Evolutionary conservation across 2,113 vertebrate species (phyloP), one percentile per base, ranked within the genome.

Genomic region (Cranoglanis bouderius): DNA sequence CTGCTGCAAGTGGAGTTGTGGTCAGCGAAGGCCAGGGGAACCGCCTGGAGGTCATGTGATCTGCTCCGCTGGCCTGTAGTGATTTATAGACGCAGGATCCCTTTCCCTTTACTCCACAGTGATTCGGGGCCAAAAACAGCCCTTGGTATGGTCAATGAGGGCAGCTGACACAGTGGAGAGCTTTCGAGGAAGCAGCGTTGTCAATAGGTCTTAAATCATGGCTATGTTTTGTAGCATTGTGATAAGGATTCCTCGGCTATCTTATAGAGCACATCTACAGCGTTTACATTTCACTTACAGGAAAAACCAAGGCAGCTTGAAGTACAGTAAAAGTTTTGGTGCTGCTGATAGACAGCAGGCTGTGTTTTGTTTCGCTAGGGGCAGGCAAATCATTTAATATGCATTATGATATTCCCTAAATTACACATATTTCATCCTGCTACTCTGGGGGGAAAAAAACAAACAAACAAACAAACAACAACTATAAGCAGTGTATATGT

Each of bases 11-110:
- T 29, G 40, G 46, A 61, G 63, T 59, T 55, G 65, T 13, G 72
- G 53, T 53, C 85, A 84, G 7, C 53, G 38, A 59, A 59, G 21
- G 4, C 49, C 43, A 49, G 59, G 82, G 75, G 49, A 86, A 88
- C 59, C 40, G 85, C 38, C 24, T 57, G 43, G 59, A 14, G 67
- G 88, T 70, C 57, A 89, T 29, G 83, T 13, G 53, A 46, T 55
- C 40, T 43, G 57, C 14, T 51, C 29, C 26, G 80, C n/a, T 29
- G 86, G 4, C 57, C 82, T 38, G 29, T 18, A 51, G 43, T 85
- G 49, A 80, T 87, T 75, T 85, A 61, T 46, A 77, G 74, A 26
- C 21, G 4, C 21, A 32, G 35, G 18, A 21, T 40, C 7, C 2
- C 18, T 40, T 70, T 70, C 78, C 32, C 84, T 57, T 74, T 49